phyloP scores from a whole-genome alignment of 2,113 vertebrate genomes.

The Macaca nemestrina region DNA sequence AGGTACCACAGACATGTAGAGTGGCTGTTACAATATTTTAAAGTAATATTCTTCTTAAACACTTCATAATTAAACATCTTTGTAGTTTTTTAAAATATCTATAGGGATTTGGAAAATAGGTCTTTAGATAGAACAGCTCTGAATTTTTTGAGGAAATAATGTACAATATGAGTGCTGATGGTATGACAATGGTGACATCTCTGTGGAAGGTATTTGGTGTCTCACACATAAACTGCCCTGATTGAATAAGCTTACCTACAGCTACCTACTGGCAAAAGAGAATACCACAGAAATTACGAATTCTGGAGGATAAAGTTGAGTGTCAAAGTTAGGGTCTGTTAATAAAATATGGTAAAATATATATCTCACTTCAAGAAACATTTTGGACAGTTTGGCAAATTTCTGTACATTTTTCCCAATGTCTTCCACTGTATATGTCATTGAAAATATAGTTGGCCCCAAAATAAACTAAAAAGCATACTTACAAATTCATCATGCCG shows the following conservation, averaged over 20 bases:
- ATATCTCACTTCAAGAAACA: not conserved
- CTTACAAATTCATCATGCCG: not conserved
- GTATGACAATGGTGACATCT: not conserved
- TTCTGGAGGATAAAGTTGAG: not conserved
- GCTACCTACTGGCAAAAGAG: not conserved
- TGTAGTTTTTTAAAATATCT: not conserved
- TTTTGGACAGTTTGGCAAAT: not conserved
- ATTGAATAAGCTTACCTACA: not conserved
- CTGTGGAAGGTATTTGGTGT: not conserved
- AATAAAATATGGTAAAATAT: not conserved
- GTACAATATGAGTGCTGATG: not conserved
- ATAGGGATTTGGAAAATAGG: not conserved
- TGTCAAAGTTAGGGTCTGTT: not conserved
- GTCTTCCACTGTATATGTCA: not conserved
- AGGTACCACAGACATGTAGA: not conserved
- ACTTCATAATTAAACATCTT: not conserved
- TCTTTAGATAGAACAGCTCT: not conserved
- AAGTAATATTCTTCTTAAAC: not conserved
- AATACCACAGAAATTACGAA: not conserved
- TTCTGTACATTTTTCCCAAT: constrained; percentile 6
- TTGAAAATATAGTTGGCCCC: not conserved
- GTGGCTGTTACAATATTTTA: not conserved
- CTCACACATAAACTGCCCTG: not conserved
- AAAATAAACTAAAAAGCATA: not conserved
- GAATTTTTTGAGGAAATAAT: not conserved